Base-by-base conservation (phyloP, 2,888 invertebrate genomes). In the Sinohyriopsis cumingii region DNA sequence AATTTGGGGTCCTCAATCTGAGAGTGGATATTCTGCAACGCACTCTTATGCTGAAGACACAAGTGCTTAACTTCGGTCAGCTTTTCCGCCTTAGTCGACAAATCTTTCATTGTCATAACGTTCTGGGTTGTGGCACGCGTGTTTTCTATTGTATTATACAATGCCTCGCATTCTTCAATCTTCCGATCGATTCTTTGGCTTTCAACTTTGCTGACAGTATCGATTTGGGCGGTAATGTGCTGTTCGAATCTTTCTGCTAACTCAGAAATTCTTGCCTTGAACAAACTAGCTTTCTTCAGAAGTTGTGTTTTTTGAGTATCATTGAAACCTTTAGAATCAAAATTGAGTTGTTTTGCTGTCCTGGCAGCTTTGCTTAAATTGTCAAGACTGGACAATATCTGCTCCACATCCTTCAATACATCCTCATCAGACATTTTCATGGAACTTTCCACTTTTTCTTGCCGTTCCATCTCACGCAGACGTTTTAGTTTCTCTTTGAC, bases 311-410 rank as follows among this genome's bases (percentile, higher is more conserved):
- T 77, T 55, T 65, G 59, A 22, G 73, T 64, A 25, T 77, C 77
- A 55, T 71, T 77, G 65, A 70, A 71, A 75, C 75, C 70, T 59
- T 77, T 77, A 68, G 75, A 65, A 64, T 77, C 77, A 67, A 77
- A 75, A 54, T 72, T 73, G 68, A 73, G 71, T 57, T 77, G 71
- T 57, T 77, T 77, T 65, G 75, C 59, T 18, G 75, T 75, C 33
- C 75, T 64, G 3, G 75, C 71, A 12, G 77, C 75, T 56, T 77
- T 75, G 25, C 74, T 63, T 1, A 77, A 63, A 45, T 70, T 69
- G 59, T 77, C 75, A 68, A 77, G 69, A 45, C 64, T 68, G 12
- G 72, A 54, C n/a, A 77, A 54, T 7, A 75, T 59, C 28, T 72
- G 71, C 55, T 77, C 77, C 18, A 77, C 72, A 67, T 77, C 75